Conservation (phyloP, 2,888 invertebrate genomes). For the Pachymerium ferrugineum region DNA sequence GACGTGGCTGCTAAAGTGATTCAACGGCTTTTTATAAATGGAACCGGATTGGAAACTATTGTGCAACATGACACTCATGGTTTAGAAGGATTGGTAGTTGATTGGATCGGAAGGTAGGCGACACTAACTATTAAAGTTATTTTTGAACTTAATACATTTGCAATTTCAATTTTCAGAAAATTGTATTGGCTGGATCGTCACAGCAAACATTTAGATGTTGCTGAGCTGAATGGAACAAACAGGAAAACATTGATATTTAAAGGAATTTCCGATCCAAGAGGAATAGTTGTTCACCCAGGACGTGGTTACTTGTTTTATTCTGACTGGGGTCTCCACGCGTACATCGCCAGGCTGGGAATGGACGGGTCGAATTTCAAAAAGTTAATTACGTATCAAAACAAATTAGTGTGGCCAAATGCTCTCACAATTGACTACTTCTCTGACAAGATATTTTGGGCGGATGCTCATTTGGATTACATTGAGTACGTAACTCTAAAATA, state of each 20-base stretch:
- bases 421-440: constrained; percentile 94
- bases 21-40: constrained; percentile 59
- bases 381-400: constrained; percentile 85
- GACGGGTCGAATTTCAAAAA: constrained; percentile 86
- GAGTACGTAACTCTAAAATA: constrained; percentile 53
- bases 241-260: constrained; percentile 74
- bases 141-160: neutral
- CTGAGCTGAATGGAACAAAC: constrained; percentile 85
- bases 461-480: constrained; percentile 96
- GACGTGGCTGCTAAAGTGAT: constrained; percentile 95
- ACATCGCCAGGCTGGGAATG: constrained; percentile 94
- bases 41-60: constrained; percentile 66
- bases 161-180: constrained; percentile 57
- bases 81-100: constrained; percentile 93
- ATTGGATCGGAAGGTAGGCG: constrained; percentile 72
- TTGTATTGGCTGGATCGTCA: constrained; percentile 96
- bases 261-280: constrained; percentile 87
- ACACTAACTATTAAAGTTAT: neutral
- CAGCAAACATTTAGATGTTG: constrained; percentile 89
- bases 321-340: constrained; percentile 84
- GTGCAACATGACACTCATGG: constrained; percentile 91
- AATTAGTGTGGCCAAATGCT: constrained; percentile 98
- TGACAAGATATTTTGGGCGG: constrained; percentile 93
- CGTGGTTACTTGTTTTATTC: constrained; percentile 90
- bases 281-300: constrained; percentile 89